Percentiles rank a stretch among this genome's conserved stretches.
These are phyloP conservation scores for Julus scandinavius DNA, from an alignment of 2,888 invertebrate genomes.

Conservation along the genomic window DNA sequence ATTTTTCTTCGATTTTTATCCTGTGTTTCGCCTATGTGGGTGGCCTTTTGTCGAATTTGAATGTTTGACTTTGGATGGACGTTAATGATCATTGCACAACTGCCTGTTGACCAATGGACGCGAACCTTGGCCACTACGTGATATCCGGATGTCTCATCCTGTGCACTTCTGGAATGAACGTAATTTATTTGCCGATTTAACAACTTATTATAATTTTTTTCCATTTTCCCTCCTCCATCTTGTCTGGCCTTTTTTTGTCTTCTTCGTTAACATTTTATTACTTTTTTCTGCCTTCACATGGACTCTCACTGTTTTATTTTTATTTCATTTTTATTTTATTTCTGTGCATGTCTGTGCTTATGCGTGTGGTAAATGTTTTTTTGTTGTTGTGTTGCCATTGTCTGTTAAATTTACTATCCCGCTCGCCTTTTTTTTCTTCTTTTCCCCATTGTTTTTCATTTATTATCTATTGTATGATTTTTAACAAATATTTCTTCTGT, in stretches of 20 bases:
- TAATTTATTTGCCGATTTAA: constrained; percentile 24
- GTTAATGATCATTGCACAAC: background rate
- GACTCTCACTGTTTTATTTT: constrained; percentile 47
- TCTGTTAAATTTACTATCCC: constrained; percentile 47
- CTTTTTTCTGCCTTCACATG: constrained; percentile 24
- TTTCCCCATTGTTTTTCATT: constrained; percentile 20
- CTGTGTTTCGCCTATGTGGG: background rate
- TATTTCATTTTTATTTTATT: constrained; percentile 49
- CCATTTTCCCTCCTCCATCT: constrained; percentile 41
- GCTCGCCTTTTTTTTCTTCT: background rate
- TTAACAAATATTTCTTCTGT: constrained; percentile 53
- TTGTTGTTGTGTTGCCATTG: constrained; percentile 44
- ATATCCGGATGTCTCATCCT: constrained; percentile 48
- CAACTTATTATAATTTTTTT: constrained; percentile 20
- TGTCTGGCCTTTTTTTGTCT: constrained; percentile 50
- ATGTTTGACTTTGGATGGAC: background rate
- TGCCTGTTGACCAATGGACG: background rate
- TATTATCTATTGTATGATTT: constrained; percentile 47
- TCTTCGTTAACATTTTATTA: constrained; percentile 44
- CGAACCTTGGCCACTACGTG: background rate
- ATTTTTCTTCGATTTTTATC: background rate
- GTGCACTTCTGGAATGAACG: constrained; percentile 23
- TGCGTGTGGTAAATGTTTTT: constrained; percentile 13
- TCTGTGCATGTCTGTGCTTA: constrained; percentile 26
- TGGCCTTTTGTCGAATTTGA: constrained; percentile 12